phyloP scores from a whole-genome alignment of 2,113 vertebrate species.

The Manacus vitellinus region DNA sequence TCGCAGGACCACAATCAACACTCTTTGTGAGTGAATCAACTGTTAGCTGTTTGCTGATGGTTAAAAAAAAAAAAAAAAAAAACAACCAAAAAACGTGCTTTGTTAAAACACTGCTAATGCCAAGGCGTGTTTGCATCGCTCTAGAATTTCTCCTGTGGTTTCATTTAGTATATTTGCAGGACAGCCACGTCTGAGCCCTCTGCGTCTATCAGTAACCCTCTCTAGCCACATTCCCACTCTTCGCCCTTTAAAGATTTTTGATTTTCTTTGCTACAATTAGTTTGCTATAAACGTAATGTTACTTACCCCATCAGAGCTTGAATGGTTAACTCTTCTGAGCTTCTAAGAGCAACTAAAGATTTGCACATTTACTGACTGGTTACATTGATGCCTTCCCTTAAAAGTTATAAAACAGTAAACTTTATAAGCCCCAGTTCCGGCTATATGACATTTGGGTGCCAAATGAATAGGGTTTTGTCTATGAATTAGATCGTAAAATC shows the following conservation, averaged over 20 bases:
- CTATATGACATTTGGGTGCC: slow-evolving; percentile 97
- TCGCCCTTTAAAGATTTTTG: slow-evolving; percentile 63
- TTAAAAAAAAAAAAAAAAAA: background rate
- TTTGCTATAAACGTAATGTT: slow-evolving; percentile 78
- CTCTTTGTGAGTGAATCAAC: slow-evolving; percentile 54
- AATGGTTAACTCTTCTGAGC: slow-evolving; percentile 83
- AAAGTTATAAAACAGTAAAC: slow-evolving; percentile 94
- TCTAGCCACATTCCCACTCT: slow-evolving; percentile 47
- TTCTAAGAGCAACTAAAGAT: slow-evolving; percentile 84
- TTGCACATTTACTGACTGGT: slow-evolving; percentile 82
- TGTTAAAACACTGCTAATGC: slow-evolving; percentile 53
- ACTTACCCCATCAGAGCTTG: slow-evolving; percentile 90
- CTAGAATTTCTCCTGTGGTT: slow-evolving; percentile 48
- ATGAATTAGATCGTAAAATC: slow-evolving; percentile 99
- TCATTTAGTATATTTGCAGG: slow-evolving; percentile 37
- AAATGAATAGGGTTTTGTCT: slow-evolving; percentile 99
- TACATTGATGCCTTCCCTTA: slow-evolving; percentile 85
- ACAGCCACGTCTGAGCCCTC: slow-evolving; percentile 9
- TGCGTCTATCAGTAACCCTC: slow-evolving; percentile 14
- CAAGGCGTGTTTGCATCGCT: slow-evolving; percentile 44
- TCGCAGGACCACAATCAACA: slow-evolving; percentile 43
- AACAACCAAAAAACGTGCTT: slow-evolving; percentile 20
- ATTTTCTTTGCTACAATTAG: slow-evolving; percentile 67
- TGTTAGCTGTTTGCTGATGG: slow-evolving; percentile 40
- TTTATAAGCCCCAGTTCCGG: slow-evolving; percentile 96